A percentile compares a stretch with the other conserved stretches of the same genome.
phyloP scores from a whole-genome alignment of 2,888 invertebrate species.

The Stenoptilia bipunctidactyla region DNA sequence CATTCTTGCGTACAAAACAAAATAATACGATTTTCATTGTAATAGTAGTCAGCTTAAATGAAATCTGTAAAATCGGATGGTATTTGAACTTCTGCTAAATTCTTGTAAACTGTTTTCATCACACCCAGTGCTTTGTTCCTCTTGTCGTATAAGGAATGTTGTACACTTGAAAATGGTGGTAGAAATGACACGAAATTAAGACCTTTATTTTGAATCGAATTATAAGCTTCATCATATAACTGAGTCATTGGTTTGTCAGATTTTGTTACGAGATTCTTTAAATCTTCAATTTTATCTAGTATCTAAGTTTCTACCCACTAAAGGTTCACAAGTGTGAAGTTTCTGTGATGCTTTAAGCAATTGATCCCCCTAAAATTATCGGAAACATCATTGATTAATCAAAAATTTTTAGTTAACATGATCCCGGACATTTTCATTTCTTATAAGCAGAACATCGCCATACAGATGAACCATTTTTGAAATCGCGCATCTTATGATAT shows the following conservation, averaged over 20 bases:
- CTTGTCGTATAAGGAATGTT: not conserved
- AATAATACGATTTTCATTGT: not conserved
- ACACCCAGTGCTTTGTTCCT: not conserved
- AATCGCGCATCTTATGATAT: not conserved
- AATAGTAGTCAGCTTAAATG: not conserved
- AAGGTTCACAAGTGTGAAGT: constrained; percentile 2
- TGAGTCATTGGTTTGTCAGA: constrained; percentile 5
- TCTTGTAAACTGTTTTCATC: not conserved
- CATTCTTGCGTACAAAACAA: not conserved
- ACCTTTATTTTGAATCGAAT: constrained; percentile 1
- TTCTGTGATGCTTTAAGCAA: constrained; percentile 2
- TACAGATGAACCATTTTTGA: not conserved
- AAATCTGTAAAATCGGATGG: not conserved
- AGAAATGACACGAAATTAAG: constrained; percentile 1
- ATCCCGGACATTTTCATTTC: not conserved
- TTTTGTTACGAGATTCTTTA: constrained; percentile 2
- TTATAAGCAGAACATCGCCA: not conserved
- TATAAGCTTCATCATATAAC: not conserved
- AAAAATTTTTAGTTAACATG: not conserved
- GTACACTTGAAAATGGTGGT: constrained; percentile 7
- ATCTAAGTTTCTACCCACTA: constrained; percentile 1
- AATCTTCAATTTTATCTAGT: constrained; percentile 4
- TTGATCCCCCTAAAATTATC: not conserved
- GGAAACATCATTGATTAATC: too few relatives aligned
- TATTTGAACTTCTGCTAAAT: not conserved